Base-by-base conservation (phyloP, 2,888 invertebrate genomes). In the Penaeus monodon region DNA sequence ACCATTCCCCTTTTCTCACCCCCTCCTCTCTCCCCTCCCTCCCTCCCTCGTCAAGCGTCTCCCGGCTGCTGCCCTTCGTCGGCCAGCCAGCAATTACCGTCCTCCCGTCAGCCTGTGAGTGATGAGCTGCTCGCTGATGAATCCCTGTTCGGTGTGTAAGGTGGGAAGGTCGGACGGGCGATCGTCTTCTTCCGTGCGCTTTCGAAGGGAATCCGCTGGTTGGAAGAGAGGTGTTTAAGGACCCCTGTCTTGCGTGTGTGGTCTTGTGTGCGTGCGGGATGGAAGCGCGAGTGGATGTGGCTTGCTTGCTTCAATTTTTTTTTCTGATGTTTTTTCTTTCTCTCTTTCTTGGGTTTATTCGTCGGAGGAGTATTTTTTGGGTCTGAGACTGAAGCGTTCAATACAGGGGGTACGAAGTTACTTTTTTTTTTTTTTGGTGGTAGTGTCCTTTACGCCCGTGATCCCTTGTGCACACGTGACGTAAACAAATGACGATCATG, bases 401-500 rank as follows among this genome's bases (percentile, higher is more conserved):
- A 57, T 63, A 82, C 57, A 74, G 66, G 77, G 66, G 83, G 44
- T 44, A 83, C 83, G 57, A 44, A 65, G 76, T 64, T 66, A 83
- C 65, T 57, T 76, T 65, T 27, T 29, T 77, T 86, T 29, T 66
- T 49, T 82, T 87, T 63, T 78, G 63, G 29, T 66, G 24, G 66
- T 82, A 81, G 70, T 88, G 85, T 85, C 85, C 88, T 88, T 88
- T 85, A 78, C 85, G 81, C 88, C 63, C 88, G 76, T 70, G 88
- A 85, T 88, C 88, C 84, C 88, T 88, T 85, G 88, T 88, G 81
- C 80, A 27, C 88, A 78, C 88, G 64, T 85, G 88, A 88, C 88
- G 70, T 85, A 85, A 85, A 88, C 85, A 88, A 88, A 88, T 88
- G 88, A 88, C 85, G 88, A 88, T 85, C 85, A 63, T 77, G 81